Percentiles rank a stretch among this genome's conserved stretches.
These are phyloP conservation scores for Nothoprocta perdicaria DNA, from an alignment of 2,113 vertebrate genomes.

Conservation along the genomic window DNA sequence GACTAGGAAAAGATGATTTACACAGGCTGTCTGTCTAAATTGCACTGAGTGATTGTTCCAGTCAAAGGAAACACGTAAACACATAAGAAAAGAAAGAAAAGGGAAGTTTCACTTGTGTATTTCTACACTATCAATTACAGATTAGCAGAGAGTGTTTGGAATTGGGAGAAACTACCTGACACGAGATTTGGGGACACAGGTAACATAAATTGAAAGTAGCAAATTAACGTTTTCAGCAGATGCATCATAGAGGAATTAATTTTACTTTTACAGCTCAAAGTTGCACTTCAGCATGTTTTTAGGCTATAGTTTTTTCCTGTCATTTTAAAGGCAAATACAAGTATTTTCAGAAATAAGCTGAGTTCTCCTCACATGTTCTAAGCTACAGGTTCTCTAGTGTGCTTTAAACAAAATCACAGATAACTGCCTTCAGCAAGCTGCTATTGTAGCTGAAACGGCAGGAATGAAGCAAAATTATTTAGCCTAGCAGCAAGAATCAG, in stretches of 20 bases:
- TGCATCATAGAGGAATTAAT: neutral
- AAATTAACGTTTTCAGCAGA: neutral
- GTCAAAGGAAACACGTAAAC: neutral
- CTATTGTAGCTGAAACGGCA: neutral
- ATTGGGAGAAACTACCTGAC: neutral
- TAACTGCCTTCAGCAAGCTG: neutral
- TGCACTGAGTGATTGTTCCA: no score
- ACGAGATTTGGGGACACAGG: neutral
- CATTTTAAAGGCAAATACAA: neutral
- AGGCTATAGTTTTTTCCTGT: neutral
- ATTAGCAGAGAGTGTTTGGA: neutral
- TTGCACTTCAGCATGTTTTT: neutral
- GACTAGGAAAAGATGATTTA: no score
- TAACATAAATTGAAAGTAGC: neutral
- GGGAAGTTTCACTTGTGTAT: no score
- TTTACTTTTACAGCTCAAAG: neutral
- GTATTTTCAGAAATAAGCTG: neutral
- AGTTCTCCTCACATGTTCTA: neutral
- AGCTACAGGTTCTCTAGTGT: no score
- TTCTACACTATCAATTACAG: neutral
- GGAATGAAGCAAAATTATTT: fast-evolving
- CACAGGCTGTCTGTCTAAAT: no score
- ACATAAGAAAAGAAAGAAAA: neutral
- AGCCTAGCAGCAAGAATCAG: neutral
- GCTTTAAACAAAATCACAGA: neutral